Percentiles rank a stretch among this genome's conserved stretches.
These are phyloP conservation scores for Anticlea derivata DNA, from an alignment of 2,888 invertebrate genomes.

Conservation along the genomic window DNA sequence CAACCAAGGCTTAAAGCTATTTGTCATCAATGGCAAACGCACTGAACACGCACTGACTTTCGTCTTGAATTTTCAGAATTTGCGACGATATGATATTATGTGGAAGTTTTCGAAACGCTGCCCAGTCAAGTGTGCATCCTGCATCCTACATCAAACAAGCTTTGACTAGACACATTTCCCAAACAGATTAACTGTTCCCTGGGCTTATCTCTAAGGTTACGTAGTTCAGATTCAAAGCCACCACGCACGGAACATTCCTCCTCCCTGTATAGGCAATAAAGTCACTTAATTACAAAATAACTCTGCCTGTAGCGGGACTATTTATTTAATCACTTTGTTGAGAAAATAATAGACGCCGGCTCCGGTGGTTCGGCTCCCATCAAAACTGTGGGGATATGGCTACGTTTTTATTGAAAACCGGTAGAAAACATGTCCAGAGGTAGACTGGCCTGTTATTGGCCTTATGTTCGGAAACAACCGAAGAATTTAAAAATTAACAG, in stretches of 20 bases:
- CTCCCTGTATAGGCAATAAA: conserved; percentile 71
- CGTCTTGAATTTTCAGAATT: too few relatives aligned
- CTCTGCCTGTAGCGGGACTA: conserved; percentile 72
- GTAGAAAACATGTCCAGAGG: too few relatives aligned
- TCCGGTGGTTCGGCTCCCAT: conserved; percentile 51
- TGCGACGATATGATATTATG: too few relatives aligned
- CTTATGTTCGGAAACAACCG: too few relatives aligned
- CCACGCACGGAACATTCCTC: conserved; percentile 65
- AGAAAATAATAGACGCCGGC: conserved; percentile 71
- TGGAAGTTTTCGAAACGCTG: too few relatives aligned
- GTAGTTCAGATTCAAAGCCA: conserved; percentile 39
- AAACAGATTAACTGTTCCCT: conserved; percentile 26
- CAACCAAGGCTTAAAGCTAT: too few relatives aligned
- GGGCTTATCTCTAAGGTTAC: conserved; percentile 47
- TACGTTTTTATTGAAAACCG: conserved; percentile 5
- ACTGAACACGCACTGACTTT: too few relatives aligned
- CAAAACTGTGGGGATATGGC: conserved; percentile 55
- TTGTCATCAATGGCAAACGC: too few relatives aligned
- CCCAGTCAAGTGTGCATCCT: too few relatives aligned
- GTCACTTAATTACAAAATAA: conserved; percentile 79
- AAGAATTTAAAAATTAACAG: too few relatives aligned
- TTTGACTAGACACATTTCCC: background rate
- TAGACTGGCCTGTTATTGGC: too few relatives aligned
- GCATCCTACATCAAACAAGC: too few relatives aligned
- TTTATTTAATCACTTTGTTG: conserved; percentile 83